A percentile compares a stretch with the other conserved stretches of the same genome.
phyloP scores from a whole-genome alignment of 2,113 vertebrate species.

The Daphoenositta chrysoptera region DNA sequence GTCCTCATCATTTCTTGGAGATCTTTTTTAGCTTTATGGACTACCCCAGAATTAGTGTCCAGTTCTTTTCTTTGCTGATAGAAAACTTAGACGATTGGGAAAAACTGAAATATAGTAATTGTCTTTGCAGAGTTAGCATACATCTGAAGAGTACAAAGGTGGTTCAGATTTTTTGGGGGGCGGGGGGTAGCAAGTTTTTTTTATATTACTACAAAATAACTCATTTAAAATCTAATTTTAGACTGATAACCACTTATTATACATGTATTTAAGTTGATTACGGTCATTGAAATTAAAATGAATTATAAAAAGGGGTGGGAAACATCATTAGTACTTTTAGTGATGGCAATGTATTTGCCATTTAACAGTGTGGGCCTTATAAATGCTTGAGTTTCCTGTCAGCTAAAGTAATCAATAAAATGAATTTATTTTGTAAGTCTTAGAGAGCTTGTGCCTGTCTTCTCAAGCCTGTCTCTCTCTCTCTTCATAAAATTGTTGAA shows the following conservation, averaged over 20 bases:
- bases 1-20: background rate
- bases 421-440: background rate
- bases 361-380: background rate
- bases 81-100: background rate
- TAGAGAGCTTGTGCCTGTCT: background rate
- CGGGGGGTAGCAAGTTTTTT: background rate
- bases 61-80: background rate
- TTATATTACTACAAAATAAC: background rate
- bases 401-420: background rate
- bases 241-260: background rate
- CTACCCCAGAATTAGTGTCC: background rate
- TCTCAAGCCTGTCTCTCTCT: background rate
- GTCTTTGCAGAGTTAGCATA: background rate
- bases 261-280: background rate
- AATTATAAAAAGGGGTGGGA: background rate
- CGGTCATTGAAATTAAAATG: background rate
- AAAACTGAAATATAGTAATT: background rate
- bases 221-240: background rate
- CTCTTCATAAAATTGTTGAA: background rate
- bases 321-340: background rate
- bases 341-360: background rate
- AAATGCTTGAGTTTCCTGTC: constrained; percentile 17
- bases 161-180: background rate
- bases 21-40: background rate
- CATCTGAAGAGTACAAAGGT: background rate